phyloP scores from a whole-genome alignment of 2,797 vertebrate genomes.

The Champsocephalus esox region DNA sequence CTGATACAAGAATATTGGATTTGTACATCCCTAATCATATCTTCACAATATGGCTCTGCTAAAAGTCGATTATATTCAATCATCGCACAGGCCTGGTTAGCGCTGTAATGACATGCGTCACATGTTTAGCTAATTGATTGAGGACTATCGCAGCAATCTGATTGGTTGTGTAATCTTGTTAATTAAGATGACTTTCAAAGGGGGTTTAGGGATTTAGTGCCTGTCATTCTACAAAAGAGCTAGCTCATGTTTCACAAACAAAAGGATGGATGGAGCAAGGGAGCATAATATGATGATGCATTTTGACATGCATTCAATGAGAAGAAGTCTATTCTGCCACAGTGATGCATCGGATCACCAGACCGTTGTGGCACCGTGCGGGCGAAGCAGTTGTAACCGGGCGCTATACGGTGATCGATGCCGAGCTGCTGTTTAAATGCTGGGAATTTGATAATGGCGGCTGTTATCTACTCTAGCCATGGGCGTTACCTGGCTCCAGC shows the following conservation, averaged over 20 bases:
- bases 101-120: slow-evolving; percentile 26
- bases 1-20: slow-evolving; percentile 6
- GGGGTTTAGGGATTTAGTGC: slow-evolving; percentile 5
- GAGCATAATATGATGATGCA: neutral
- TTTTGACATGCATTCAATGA: neutral
- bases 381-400: slow-evolving; percentile 45
- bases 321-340: neutral
- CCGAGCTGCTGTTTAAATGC: slow-evolving; percentile 59
- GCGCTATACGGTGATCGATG: slow-evolving; percentile 62
- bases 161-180: slow-evolving; percentile 51
- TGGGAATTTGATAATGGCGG: slow-evolving; percentile 75
- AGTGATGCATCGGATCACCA: slow-evolving; percentile 7
- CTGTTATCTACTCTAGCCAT: slow-evolving; percentile 71
- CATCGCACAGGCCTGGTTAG: slow-evolving; percentile 8
- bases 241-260: slow-evolving; percentile 1
- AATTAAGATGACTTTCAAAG: slow-evolving; percentile 21
- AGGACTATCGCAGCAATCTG: slow-evolving; percentile 37
- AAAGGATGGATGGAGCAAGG: neutral
- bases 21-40: slow-evolving; percentile 33
- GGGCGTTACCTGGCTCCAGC: slow-evolving; percentile 75
- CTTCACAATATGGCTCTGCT: slow-evolving; percentile 20
- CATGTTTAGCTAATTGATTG: slow-evolving; percentile 55
- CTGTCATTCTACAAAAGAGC: neutral
- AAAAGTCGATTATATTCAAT: slow-evolving; percentile 30
- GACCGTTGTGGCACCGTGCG: slow-evolving; percentile 48